Evolutionary conservation across 2,888 invertebrate species (phyloP).

Genomic region (Rhodophaea formosa): DNA sequence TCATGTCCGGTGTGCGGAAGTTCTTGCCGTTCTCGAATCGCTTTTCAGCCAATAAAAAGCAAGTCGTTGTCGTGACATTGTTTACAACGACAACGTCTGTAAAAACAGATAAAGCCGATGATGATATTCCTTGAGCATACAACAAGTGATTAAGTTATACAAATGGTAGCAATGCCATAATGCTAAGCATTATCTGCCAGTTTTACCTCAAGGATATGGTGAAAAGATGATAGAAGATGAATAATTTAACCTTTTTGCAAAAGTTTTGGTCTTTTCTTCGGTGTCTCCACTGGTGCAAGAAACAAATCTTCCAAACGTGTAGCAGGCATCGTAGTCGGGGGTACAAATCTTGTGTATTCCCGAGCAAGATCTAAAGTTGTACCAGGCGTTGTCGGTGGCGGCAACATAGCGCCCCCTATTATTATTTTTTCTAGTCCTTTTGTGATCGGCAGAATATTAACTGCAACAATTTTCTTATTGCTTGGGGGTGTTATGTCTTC

Average conservation of each 20-base stretch:
- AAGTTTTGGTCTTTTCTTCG: slow-evolving; percentile 30
- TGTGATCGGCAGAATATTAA: slow-evolving; percentile 56
- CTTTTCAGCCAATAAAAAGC: too few species aligned
- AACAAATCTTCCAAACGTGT: slow-evolving; percentile 29
- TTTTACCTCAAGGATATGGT: too few species aligned
- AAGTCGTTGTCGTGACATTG: too few species aligned
- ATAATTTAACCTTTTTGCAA: slow-evolving; percentile 31
- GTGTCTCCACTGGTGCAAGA: slow-evolving; percentile 26
- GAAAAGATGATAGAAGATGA: too few species aligned
- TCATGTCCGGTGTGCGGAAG: too few species aligned
- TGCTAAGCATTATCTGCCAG: too few species aligned
- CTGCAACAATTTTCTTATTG: slow-evolving; percentile 49
- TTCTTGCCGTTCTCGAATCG: too few species aligned
- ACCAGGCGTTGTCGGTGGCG: slow-evolving; percentile 33
- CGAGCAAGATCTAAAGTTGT: slow-evolving; percentile 31
- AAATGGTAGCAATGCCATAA: too few species aligned
- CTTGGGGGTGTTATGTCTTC: slow-evolving; percentile 53
- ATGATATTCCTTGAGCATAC: too few species aligned
- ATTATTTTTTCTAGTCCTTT: slow-evolving; percentile 56
- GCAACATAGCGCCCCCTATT: slow-evolving; percentile 57
- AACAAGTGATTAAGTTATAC: too few species aligned
- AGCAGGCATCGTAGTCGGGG: slow-evolving; percentile 44
- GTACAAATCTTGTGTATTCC: slow-evolving; percentile 64
- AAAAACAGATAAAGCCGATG: too few species aligned
- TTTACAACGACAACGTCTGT: too few species aligned